These are phyloP conservation scores for Hydroisotoma schaefferi DNA, from an alignment of 2,888 invertebrate species.

Conservation along the genomic window DNA sequence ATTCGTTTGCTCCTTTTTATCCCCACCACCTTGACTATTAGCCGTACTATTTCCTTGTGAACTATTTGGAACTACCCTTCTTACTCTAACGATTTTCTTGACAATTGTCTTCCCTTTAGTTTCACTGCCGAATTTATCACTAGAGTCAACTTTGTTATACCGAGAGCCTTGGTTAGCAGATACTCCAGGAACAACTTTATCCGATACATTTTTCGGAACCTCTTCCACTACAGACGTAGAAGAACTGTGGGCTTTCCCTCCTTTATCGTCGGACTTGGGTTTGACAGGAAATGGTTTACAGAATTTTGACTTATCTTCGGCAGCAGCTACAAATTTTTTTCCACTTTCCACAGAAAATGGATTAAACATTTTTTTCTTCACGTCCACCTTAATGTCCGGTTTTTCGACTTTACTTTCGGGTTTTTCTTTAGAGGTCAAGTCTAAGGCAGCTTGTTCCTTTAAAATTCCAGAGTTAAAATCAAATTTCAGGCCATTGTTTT, in stretches of 20 bases:
- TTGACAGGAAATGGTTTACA: constrained; percentile 7
- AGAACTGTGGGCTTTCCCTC: background rate
- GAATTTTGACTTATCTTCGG: background rate
- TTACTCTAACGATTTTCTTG: constrained; percentile 7
- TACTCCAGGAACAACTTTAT: background rate
- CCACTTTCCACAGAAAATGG: no score
- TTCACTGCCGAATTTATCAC: background rate
- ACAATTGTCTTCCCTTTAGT: constrained; percentile 3
- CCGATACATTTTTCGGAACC: background rate
- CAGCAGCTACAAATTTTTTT: background rate
- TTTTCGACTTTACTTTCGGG: background rate
- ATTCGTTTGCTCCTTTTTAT: no score
- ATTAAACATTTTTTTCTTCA: background rate
- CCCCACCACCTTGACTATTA: no score
- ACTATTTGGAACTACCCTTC: background rate
- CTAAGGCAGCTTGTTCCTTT: no score
- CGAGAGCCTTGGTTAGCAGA: background rate
- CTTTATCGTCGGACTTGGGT: no score
- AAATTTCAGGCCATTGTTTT: no score
- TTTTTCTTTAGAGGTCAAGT: background rate
- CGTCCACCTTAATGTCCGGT: background rate
- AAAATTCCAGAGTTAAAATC: no score
- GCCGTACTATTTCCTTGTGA: background rate
- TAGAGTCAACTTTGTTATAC: background rate
- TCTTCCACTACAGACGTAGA: background rate